Conservation (phyloP, 2,797 vertebrate species). For the Semaprochilodus insignis region DNA sequence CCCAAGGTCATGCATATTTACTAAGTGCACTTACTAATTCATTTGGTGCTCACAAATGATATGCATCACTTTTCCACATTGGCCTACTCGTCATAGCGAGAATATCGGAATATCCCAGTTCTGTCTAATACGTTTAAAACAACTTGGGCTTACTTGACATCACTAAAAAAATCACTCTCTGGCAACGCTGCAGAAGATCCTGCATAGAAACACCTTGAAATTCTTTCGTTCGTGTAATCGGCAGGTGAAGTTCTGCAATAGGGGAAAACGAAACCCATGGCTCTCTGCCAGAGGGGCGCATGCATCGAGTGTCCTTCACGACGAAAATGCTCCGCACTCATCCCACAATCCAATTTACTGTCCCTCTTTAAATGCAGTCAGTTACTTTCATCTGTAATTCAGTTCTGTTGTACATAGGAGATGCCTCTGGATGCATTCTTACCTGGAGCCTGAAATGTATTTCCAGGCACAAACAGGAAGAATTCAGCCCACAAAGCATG, state of each 20-base stretch:
- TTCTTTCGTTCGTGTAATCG: not conserved
- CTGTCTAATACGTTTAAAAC: not conserved
- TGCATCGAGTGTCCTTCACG: not conserved
- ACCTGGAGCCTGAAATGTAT: not conserved
- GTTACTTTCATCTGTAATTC: not conserved
- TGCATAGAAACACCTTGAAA: not conserved
- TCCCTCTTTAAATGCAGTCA: not conserved
- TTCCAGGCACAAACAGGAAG: not conserved
- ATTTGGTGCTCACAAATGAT: not conserved
- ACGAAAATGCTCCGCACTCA: not conserved
- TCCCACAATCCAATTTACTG: not conserved
- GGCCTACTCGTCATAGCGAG: not conserved
- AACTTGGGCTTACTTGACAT: not conserved
- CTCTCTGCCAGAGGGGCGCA: not conserved
- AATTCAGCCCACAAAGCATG: not conserved
- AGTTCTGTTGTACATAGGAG: not conserved
- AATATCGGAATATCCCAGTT: not conserved
- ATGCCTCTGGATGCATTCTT: not conserved
- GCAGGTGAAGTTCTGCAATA: not conserved
- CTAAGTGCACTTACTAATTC: not conserved
- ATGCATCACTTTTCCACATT: conserved; percentile 4
- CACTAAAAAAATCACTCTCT: not conserved
- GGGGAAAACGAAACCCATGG: not conserved
- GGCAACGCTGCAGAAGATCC: not conserved
- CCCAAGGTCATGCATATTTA: conserved; percentile 3